Evolutionary conservation across 2,113 vertebrate species (phyloP).

Genomic region (Elgaria multicarinata): DNA sequence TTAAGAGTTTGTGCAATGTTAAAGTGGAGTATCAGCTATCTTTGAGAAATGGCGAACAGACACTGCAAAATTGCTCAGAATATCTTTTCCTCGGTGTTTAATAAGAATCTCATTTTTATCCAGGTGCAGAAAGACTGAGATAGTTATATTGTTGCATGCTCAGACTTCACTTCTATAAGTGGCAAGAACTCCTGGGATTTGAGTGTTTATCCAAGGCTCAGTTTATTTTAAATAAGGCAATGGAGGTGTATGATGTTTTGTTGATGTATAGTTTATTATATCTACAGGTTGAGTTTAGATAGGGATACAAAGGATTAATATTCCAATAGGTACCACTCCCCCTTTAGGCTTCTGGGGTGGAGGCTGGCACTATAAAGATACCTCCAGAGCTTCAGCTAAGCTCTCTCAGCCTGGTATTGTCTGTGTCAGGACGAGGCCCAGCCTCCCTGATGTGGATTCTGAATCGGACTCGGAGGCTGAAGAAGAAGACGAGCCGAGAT

Average conservation of each 20-base stretch:
- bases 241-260: not conserved
- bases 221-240: not conserved
- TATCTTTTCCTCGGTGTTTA: not conserved
- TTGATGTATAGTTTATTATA: not conserved
- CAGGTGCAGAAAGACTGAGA: not conserved
- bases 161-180: not conserved
- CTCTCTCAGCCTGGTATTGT: too few relatives aligned
- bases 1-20: not conserved
- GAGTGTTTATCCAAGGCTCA: not conserved
- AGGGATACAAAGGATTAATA: too few relatives aligned
- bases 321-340: too few relatives aligned
- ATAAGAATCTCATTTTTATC: constrained; percentile 11
- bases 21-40: constrained; percentile 33
- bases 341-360: too few relatives aligned
- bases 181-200: not conserved
- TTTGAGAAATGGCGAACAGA: fast-evolving
- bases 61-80: not conserved
- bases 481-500: too few relatives aligned
- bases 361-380: too few relatives aligned
- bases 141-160: not conserved
- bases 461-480: too few relatives aligned
- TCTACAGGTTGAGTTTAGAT: too few relatives aligned
- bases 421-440: too few relatives aligned
- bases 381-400: too few relatives aligned
- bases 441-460: too few relatives aligned